Conservation (phyloP, 2,113 vertebrate genomes). For the Silurus asotus region DNA sequence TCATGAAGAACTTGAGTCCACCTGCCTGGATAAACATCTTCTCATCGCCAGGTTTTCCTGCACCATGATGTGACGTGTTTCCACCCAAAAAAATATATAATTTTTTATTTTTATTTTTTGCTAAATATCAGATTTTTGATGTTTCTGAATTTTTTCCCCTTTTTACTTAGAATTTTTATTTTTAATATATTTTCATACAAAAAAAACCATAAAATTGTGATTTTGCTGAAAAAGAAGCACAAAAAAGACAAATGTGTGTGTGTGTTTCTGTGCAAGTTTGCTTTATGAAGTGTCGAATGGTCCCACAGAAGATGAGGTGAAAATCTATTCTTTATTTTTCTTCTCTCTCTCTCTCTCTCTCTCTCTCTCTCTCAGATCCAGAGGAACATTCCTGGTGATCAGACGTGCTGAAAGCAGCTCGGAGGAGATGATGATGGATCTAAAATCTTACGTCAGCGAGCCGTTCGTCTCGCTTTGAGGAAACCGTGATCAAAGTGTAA, state of each 20-base stretch:
- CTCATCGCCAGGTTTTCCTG: too few relatives aligned
- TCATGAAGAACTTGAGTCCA: too few relatives aligned
- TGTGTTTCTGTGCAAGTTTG: not conserved
- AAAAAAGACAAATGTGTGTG: not conserved
- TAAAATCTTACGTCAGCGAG: constrained; percentile 9
- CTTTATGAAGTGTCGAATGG: not conserved
- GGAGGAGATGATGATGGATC: constrained; percentile 23
- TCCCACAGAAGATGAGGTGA: not conserved
- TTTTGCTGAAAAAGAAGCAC: too few relatives aligned
- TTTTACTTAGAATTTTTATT: too few relatives aligned
- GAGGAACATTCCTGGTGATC: constrained; percentile 11
- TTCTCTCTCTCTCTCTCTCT: not conserved
- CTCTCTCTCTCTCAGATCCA: not conserved
- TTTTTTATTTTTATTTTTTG: not conserved
- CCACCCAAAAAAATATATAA: too few relatives aligned
- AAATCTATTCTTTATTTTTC: not conserved
- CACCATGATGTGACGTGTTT: too few relatives aligned
- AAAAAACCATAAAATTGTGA: too few relatives aligned
- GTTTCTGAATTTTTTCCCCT: too few relatives aligned
- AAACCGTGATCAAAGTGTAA: constrained; percentile 44
- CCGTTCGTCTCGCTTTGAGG: constrained; percentile 24
- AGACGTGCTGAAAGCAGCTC: constrained; percentile 2
- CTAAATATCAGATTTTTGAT: not conserved
- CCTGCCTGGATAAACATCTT: too few relatives aligned
- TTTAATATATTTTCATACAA: too few relatives aligned